phyloP scores from a whole-genome alignment of 1,140 invertebrate species.

The Aphelenchoides avenae region DNA sequence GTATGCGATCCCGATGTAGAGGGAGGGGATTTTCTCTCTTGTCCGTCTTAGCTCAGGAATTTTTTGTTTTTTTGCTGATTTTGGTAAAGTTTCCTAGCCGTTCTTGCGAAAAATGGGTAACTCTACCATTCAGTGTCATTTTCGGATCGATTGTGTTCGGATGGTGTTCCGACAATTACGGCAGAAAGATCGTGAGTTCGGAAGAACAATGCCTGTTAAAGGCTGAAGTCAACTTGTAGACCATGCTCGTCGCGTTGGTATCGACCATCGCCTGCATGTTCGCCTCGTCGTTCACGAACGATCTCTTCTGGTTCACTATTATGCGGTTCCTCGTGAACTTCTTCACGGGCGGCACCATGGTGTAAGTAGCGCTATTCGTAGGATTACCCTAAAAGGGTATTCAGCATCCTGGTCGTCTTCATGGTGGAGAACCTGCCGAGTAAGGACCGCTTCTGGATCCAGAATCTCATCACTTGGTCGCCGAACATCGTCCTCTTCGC shows the following conservation, averaged over 20 bases:
- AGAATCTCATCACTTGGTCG: conserved; percentile 25
- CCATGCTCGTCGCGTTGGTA: conserved; percentile 10
- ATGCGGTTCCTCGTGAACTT: conserved; percentile 14
- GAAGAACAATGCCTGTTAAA: background rate
- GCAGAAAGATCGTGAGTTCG: conserved; percentile 8
- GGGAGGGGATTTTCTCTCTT: too few relatives aligned
- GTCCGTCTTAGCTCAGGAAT: too few relatives aligned
- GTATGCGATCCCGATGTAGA: too few relatives aligned
- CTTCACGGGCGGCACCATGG: conserved; percentile 23
- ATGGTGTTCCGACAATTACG: conserved; percentile 16
- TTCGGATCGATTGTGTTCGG: conserved; percentile 17
- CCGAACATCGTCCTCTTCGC: conserved; percentile 26
- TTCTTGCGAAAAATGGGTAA: background rate
- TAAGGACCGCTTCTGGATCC: conserved; percentile 24
- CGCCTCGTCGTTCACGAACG: conserved; percentile 15
- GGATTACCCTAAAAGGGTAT: conserved; percentile 15
- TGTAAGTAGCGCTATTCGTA: background rate
- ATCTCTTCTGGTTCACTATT: conserved; percentile 23
- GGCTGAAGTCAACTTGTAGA: background rate
- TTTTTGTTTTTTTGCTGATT: too few relatives aligned
- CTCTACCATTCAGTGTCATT: conserved; percentile 2
- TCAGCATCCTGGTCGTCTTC: conserved; percentile 6
- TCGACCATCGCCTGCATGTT: conserved; percentile 4
- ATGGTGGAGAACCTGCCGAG: conserved; percentile 25
- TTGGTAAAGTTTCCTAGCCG: too few relatives aligned